Base-by-base conservation (phyloP, 2,888 invertebrate species). In the Calephelis perditalis region DNA sequence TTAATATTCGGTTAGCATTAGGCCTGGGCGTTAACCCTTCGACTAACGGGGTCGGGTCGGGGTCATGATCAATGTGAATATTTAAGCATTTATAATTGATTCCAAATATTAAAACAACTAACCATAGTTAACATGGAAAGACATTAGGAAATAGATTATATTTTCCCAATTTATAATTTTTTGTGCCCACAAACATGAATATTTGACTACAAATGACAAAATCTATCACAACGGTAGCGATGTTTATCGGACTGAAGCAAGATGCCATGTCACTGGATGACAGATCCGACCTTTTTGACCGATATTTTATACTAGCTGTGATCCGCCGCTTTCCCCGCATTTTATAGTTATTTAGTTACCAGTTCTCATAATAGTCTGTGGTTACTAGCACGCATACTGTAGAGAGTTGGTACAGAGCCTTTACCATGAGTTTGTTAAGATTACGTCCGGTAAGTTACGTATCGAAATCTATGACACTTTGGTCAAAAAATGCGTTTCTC, bases 171-270 rank as follows among this genome's bases (percentile, higher is more conserved):
- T 35, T 26, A 49, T 49, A 49, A 10, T 49, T 49, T 47, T 49
- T 49, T 49, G 59, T 59, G 55, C 36, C 45, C 26, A 37, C 37
- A 46, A 55, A 55, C 56, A 46, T 59, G 59, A 56, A 59, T 59
- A 59, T 56, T 55, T 59, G 55, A 59, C 46, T 59, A 36, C 55
- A 59, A 59, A 59, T 59, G 59, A 59, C 59, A 59, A 66, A 65
- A 68, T 66, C 66, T 64, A 66, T 69, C 65, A 63, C 60, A 67
- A 64, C 63, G 49, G 59, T 57, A 58, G 59, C 59, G 68, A 69
- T 69, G 63, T 56, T 62, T 69, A 67, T 69, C 68, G 44, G 11
- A 56, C 60, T 66, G 68, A 67, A 62, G 67, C 57, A 67, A 67
- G 63, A 61, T 47, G 61, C 40, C 59, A 59, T 43, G 59, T 37